Evolutionary conservation across 2,888 invertebrate species (phyloP).

Genomic region (Philhelius pedissequus): DNA sequence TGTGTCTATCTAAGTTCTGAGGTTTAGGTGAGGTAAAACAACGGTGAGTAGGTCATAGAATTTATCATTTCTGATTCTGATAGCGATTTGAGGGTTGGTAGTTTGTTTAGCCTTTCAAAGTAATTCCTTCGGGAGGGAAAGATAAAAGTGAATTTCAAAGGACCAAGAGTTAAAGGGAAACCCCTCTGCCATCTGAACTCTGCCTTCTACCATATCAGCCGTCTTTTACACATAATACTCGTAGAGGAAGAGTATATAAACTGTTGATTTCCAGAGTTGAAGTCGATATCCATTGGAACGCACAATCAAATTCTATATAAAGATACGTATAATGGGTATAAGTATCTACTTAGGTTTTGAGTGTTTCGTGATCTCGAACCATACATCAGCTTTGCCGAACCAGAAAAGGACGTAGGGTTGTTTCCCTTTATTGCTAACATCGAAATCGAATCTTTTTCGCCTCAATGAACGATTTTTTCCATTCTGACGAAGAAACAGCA

Average conservation of each 20-base stretch:
- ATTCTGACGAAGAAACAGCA: not conserved
- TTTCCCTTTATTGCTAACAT: conserved; percentile 43
- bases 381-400: conserved; percentile 51
- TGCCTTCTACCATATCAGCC: no score
- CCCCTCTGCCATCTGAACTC: not conserved
- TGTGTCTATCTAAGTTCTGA: no score
- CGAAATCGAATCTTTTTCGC: conserved; percentile 38
- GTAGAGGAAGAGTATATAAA: conserved; percentile 17
- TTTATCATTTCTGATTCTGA: conserved; percentile 47
- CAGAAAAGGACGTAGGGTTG: conserved; percentile 38
- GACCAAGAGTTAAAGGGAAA: not conserved
- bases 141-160: conserved; percentile 17
- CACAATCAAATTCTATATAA: conserved; percentile 32
- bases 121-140: conserved; percentile 11
- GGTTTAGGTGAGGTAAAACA: not conserved
- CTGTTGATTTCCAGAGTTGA: conserved; percentile 57
- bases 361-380: conserved; percentile 59
- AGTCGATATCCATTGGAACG: conserved; percentile 49
- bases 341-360: conserved; percentile 32
- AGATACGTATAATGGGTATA: not conserved
- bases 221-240: not conserved
- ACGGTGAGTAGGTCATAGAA: not conserved
- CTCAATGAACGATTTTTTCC: conserved; percentile 17
- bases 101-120: conserved; percentile 22
- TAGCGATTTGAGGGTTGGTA: not conserved